These are phyloP conservation scores for Lasioglossum baleicum DNA, from an alignment of 1,140 invertebrate species.

Conservation along the genomic window DNA sequence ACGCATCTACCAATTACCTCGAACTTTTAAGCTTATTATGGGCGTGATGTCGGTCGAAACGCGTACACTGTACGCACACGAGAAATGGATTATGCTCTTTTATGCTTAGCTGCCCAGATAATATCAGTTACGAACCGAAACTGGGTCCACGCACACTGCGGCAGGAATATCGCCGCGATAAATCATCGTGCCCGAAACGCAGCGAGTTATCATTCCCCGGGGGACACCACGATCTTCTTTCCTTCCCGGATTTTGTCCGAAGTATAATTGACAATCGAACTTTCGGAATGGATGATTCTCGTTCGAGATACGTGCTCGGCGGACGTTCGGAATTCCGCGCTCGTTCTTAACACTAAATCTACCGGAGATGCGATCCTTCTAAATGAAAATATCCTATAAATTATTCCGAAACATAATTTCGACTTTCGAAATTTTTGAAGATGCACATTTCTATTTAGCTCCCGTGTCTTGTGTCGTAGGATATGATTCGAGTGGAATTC, in stretches of 20 bases:
- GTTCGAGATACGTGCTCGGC: not conserved
- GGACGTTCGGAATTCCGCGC: too few species aligned
- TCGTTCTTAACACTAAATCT: too few species aligned
- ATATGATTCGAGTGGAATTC: too few species aligned
- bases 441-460: too few species aligned
- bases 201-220: not conserved
- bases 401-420: too few species aligned
- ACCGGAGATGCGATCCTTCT: too few species aligned
- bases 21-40: constrained; percentile 30
- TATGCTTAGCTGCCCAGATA: constrained; percentile 23
- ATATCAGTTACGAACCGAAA: constrained; percentile 28
- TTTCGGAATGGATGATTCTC: too few species aligned
- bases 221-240: not conserved
- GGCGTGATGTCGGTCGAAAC: constrained; percentile 1
- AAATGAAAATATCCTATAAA: too few species aligned
- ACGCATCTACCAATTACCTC: constrained; percentile 14
- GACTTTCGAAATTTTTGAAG: too few species aligned
- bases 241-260: not conserved
- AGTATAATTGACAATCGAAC: constrained; percentile 36
- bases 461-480: too few species aligned
- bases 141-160: not conserved
- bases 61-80: not conserved
- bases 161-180: constrained; percentile 3
- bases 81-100: constrained; percentile 31
- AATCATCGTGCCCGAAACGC: constrained; percentile 16